Conservation (phyloP, 2,888 invertebrate genomes). For the Agrotis clavis region DNA sequence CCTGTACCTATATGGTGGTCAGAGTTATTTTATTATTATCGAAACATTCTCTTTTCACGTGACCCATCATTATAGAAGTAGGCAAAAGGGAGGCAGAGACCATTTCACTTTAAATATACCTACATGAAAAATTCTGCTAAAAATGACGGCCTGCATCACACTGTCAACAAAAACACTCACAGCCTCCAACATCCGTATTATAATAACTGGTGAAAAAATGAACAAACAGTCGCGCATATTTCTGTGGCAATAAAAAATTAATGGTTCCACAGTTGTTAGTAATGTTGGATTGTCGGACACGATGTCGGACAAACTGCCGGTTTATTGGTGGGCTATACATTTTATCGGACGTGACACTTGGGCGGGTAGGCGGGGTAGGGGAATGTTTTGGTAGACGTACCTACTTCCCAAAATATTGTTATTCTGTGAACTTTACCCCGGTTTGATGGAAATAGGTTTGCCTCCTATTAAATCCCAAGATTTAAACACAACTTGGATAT, state of each 20-base stretch:
- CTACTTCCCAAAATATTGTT: too few relatives aligned
- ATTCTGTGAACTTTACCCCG: too few relatives aligned
- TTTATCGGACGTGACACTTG: constrained; percentile 51
- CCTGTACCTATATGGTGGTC: too few relatives aligned
- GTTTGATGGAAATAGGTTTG: too few relatives aligned
- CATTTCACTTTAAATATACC: neutral
- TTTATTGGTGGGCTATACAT: constrained; percentile 56
- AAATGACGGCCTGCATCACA: neutral
- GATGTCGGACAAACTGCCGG: constrained; percentile 35
- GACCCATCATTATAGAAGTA: too few relatives aligned
- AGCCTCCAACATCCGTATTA: neutral
- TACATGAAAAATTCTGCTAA: neutral
- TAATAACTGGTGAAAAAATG: constrained; percentile 8
- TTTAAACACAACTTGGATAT: too few relatives aligned
- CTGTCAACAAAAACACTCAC: constrained; percentile 17
- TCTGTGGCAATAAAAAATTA: constrained; percentile 45
- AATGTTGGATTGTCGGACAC: constrained; percentile 36
- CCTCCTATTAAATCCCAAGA: too few relatives aligned
- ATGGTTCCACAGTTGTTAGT: constrained; percentile 46
- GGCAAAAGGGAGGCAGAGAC: too few relatives aligned
- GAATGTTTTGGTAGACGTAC: neutral
- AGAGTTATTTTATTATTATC: too few relatives aligned
- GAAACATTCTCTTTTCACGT: too few relatives aligned
- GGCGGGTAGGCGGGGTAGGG: neutral
- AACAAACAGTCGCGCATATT: constrained; percentile 27